phyloP scores from a whole-genome alignment of 2,888 invertebrate genomes.

The Ormyrus pomaceus region DNA sequence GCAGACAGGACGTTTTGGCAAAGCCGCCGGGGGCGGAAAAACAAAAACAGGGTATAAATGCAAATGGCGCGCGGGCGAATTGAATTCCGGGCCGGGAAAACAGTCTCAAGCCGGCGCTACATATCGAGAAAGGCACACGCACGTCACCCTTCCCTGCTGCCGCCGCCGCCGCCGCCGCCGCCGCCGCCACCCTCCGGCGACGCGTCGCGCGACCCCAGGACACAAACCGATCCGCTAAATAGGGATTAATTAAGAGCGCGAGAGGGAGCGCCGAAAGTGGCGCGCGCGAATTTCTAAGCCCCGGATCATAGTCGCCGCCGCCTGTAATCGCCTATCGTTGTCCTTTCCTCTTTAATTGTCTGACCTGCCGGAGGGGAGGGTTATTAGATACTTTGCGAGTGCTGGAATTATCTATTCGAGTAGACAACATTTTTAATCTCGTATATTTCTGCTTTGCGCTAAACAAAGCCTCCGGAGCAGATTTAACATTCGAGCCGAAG shows the following conservation, averaged over 20 bases:
- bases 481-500: no score
- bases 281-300: no score
- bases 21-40: not conserved
- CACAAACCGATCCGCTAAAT: conserved; percentile 69
- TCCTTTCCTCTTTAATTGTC: no score
- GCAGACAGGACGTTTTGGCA: no score
- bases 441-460: no score
- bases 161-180: conserved; percentile 40
- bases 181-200: conserved; percentile 59
- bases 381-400: no score
- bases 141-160: conserved; percentile 41
- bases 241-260: conserved; percentile 69
- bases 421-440: no score
- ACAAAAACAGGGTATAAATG: conserved; percentile 34
- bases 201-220: conserved; percentile 58
- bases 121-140: not conserved
- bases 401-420: no score
- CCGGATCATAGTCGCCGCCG: no score
- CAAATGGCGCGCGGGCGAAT: conserved; percentile 34
- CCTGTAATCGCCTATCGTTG: no score
- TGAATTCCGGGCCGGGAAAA: conserved; percentile 28
- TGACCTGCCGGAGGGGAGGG: no score
- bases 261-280: conserved; percentile 11
- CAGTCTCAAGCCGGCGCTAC: not conserved
- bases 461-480: no score